Percentiles rank a stretch among this genome's conserved stretches.
Conservation (phyloP, 2,113 vertebrate genomes). For the Hyla sarda region DNA sequence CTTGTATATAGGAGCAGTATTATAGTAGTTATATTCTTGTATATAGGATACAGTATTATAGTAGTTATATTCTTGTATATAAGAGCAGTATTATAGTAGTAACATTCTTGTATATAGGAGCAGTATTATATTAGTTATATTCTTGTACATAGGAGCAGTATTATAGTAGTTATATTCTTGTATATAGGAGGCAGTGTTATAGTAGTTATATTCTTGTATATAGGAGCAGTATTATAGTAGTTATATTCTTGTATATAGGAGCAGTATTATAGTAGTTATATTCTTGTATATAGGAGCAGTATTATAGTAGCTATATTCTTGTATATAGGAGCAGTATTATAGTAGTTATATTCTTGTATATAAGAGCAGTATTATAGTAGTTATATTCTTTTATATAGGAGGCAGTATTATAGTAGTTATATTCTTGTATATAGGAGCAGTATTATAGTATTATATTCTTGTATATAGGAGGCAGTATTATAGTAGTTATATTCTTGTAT, state of each 20-base stretch:
- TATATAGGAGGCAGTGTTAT: too few relatives aligned
- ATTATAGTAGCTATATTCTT: slow-evolving; percentile 15
- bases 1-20: neutral
- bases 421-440: too few relatives aligned
- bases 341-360: slow-evolving; percentile 10
- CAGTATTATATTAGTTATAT: too few relatives aligned
- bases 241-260: neutral
- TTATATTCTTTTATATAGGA: slow-evolving; percentile 4
- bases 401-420: too few relatives aligned
- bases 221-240: neutral
- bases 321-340: slow-evolving; percentile 7
- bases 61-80: neutral
- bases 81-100: too few relatives aligned
- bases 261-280: neutral
- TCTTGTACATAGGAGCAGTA: too few relatives aligned
- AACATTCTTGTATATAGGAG: too few relatives aligned
- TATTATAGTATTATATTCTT: neutral
- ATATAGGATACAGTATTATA: neutral
- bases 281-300: neutral
- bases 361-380: slow-evolving; percentile 2
- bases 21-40: neutral
- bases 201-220: neutral
- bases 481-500: slow-evolving; percentile 7
- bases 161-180: too few relatives aligned
- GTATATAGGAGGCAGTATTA: too few relatives aligned